These are phyloP conservation scores for Todus mexicanus DNA, from an alignment of 2,797 vertebrate genomes.

Conservation along the genomic window DNA sequence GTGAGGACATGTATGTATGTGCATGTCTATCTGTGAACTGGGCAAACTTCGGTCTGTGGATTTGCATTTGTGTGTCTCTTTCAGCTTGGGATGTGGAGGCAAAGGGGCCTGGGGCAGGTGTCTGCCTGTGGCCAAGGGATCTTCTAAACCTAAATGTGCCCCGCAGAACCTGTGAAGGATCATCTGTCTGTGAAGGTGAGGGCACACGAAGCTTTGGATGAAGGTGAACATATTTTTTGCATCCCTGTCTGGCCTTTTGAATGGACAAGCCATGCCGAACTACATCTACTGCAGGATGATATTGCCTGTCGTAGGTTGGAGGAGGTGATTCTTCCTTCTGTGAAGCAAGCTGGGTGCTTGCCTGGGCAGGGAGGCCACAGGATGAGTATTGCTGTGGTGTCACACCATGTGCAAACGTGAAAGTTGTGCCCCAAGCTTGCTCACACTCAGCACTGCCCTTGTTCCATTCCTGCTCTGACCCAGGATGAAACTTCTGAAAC, in stretches of 20 bases:
- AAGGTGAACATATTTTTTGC: background rate
- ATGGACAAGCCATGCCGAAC: background rate
- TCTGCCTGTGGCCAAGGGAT: background rate
- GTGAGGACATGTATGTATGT: fast-evolving
- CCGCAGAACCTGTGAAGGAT: background rate
- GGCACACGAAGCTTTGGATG: background rate
- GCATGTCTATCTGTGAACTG: fast-evolving
- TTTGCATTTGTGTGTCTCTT: background rate
- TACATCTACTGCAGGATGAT: fast-evolving
- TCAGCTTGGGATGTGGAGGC: background rate
- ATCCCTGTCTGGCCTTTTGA: background rate
- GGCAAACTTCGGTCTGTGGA: background rate
- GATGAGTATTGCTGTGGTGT: background rate
- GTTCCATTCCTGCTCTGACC: background rate
- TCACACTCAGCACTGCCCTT: background rate
- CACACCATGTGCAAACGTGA: background rate
- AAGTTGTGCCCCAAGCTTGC: background rate
- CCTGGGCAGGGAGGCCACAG: background rate
- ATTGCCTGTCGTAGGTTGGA: background rate
- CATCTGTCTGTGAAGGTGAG: background rate
- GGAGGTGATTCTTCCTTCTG: background rate
- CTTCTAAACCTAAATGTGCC: background rate
- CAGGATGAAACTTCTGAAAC: background rate
- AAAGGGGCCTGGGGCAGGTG: background rate
- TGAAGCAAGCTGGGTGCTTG: background rate